Evolutionary conservation across 2,888 invertebrate species (phyloP).

Genomic region (Thereva unica): DNA sequence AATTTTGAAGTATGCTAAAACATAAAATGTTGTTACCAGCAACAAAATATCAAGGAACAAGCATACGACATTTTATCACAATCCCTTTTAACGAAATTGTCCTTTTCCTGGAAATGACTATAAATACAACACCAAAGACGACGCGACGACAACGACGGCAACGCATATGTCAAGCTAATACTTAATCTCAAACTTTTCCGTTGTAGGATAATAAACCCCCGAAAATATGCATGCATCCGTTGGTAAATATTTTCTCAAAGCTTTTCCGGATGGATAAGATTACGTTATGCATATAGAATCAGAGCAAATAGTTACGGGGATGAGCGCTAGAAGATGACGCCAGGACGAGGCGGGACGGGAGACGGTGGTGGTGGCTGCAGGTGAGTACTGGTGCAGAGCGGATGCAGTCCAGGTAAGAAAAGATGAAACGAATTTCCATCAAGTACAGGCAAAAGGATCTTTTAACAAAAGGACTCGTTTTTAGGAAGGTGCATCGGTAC

Average conservation of each 20-base stretch:
- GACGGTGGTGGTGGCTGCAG: too few relatives aligned
- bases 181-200: conserved; percentile 27
- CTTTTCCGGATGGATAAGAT: conserved; percentile 29
- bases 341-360: too few relatives aligned
- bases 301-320: conserved; percentile 4
- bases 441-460: too few relatives aligned
- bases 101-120: neutral
- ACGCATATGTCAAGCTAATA: conserved; percentile 24
- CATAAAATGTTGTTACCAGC: conserved; percentile 18
- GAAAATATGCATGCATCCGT: conserved; percentile 28
- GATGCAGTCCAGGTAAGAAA: too few relatives aligned
- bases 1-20: conserved; percentile 15
- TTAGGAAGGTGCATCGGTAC: too few relatives aligned
- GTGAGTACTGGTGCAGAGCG: too few relatives aligned
- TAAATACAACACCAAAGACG: too few relatives aligned
- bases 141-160: too few relatives aligned
- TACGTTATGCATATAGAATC: conserved; percentile 27
- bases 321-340: too few relatives aligned
- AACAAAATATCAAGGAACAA: neutral
- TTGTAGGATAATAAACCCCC: conserved; percentile 28
- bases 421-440: too few relatives aligned
- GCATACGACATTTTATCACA: conserved; percentile 5
- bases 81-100: conserved; percentile 4
- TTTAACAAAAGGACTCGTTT: too few relatives aligned
- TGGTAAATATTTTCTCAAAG: conserved; percentile 30